Base-by-base conservation (phyloP, 1,140 invertebrate genomes). In the Thereuonema tuberculata region DNA sequence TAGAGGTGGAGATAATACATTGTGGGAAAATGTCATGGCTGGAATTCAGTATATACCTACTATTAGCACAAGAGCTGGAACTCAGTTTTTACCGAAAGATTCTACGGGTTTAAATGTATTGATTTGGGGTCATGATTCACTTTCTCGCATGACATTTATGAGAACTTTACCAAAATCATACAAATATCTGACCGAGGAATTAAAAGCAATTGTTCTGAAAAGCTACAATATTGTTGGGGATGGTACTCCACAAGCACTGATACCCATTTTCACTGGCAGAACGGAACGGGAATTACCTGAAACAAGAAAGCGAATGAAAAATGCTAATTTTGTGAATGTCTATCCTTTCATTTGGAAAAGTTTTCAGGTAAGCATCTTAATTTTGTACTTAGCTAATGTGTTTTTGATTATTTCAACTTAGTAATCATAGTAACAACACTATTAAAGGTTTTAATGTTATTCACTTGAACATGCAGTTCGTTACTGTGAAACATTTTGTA, bases 381-480 rank as follows among this genome's bases (percentile, higher is more conserved):
- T 71, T 81, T 12, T 76, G 80, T 47, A 87, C 89, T 1, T 84
- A 82, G 68, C 76, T 80, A 0, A 83, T 82, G 26, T 66, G 84
- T 3, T 96, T 85, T 72, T 84, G 93, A 98, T 73, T 93, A 98
- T 70, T 79, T 83, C 62, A 83, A 87, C 0, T 74, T 79, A 66
- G 81, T 88, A 9, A 91, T 92, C 0, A 93, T 87, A 0, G 96
- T 95, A 67, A 91, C 87, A 26, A 92, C 91, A 72, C 80, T 92
- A 14, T 80, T 96, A 68, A 86, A 88, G 61, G 93, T 93, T 1
- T 98, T 97, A 77, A 0, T 81, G 85, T 63, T 93, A 93, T 0
- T 90, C 90, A 0, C 85, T 95, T 74, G 92, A 95, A 73, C 96
- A 93, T 68, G n/a, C n/a, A n/a, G n/a, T n/a, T n/a, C n/a, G n/a